phyloP scores from a whole-genome alignment of 1,140 invertebrate species.

The Anthonomus grandis region DNA sequence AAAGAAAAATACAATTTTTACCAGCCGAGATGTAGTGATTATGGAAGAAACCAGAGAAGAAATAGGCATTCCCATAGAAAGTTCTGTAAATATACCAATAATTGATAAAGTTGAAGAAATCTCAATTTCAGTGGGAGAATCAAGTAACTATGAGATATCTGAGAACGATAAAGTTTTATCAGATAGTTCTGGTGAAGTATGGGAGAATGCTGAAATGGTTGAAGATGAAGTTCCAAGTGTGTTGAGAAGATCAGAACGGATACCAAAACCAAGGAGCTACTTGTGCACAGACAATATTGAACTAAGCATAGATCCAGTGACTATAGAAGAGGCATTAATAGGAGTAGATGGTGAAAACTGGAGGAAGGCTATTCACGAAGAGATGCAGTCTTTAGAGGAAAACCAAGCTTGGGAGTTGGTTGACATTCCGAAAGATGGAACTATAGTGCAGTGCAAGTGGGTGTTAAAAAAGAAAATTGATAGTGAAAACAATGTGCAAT shows the following conservation, averaged over 20 bases:
- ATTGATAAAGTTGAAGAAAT: neutral
- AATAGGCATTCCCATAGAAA: conserved; percentile 1
- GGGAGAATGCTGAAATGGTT: neutral
- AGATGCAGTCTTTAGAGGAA: conserved; percentile 38
- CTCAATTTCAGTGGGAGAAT: neutral
- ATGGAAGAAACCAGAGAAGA: conserved; percentile 24
- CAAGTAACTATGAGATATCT: neutral
- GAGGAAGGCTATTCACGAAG: conserved; percentile 37
- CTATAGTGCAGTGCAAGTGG: conserved; percentile 45
- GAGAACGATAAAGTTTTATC: neutral
- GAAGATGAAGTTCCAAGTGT: neutral
- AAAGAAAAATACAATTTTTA: conserved; percentile 30
- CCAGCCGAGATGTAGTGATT: conserved; percentile 41
- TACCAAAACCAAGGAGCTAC: conserved; percentile 24
- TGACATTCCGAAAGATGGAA: conserved; percentile 36
- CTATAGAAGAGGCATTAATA: conserved; percentile 31
- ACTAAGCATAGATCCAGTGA: no score
- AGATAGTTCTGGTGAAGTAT: neutral
- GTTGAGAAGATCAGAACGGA: conserved; percentile 21
- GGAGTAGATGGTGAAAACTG: conserved; percentile 35
- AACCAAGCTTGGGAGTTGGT: conserved; percentile 44
- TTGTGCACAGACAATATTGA: neutral
- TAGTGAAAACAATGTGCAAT: conserved; percentile 26
- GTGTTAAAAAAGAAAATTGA: conserved; percentile 42
- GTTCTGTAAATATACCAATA: no score